Base-by-base conservation (phyloP, 2,113 vertebrate genomes). In the Sylvietta virens region DNA sequence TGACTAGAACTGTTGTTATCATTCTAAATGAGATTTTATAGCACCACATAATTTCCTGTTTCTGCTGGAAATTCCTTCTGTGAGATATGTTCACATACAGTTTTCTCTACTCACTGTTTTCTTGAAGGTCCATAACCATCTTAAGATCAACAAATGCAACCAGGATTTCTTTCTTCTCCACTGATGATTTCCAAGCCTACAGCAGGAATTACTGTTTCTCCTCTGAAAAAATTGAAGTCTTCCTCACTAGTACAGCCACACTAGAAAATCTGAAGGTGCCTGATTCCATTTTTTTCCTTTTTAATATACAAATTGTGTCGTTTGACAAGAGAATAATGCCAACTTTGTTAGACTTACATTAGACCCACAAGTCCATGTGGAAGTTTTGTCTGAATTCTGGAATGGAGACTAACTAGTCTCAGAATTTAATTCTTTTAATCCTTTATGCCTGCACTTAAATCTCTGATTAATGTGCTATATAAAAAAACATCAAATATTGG, bases 321-420 rank as follows among this genome's bases (percentile, higher is more conserved):
- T 61, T 61, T 66, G 23, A 28, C 14, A 62, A 84, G 27, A 22
- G 13, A n/a, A 37, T 20, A 58, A 7, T 2, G 4, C 15, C 37
- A 39, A 9, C 7, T 58, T 62, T 66, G 5, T 13, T 57, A 62
- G 23, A 50, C 6, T 73, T 51, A 31, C 5, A 3, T 33, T 9
- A 40, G 31, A 51, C 7, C 9, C 1, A 0, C 16, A 84, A 66
- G 28, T 66, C 45, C 47, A 50, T 0, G 0, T 10, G 3, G 2
- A 3, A 61, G 50, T 69, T 77, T 48, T 61, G 19, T 42, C 70
- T 87, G 39, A 85, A 74, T 50, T 66, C 44, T 78, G 61, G 9
- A 27, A 78, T 39, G 9, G 23, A 89, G 22, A 74, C 5, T 62
- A n/a, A 70, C 16, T 58, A 66, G 17, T 50, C 12, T n/a, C n/a